A percentile compares a stretch with the other conserved stretches of the same genome.
Evolutionary conservation across 1,140 invertebrate species (phyloP).

Genomic region (Acromyrmex charruanus): DNA sequence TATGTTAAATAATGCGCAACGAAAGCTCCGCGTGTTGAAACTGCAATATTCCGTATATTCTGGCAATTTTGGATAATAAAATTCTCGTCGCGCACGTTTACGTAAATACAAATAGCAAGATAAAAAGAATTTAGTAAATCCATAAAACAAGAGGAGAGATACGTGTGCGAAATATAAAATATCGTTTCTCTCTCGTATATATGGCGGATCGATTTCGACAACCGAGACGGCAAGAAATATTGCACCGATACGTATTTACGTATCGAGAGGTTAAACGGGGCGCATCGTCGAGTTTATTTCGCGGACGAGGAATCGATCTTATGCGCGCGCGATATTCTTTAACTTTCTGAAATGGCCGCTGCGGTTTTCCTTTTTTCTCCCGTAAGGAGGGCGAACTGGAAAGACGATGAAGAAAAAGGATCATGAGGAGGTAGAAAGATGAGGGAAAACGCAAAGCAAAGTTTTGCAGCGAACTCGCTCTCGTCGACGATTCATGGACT

Average conservation of each 20-base stretch:
- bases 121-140: slow-evolving; percentile 41
- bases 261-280: slow-evolving; percentile 42
- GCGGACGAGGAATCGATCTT: slow-evolving; percentile 42
- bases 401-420: slow-evolving; percentile 1
- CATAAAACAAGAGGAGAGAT: slow-evolving; percentile 42
- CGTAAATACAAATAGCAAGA: slow-evolving; percentile 36
- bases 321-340: slow-evolving; percentile 18
- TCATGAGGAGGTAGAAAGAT: background rate
- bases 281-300: slow-evolving; percentile 45
- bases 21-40: slow-evolving; percentile 12
- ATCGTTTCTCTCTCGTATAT: slow-evolving; percentile 17
- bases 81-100: slow-evolving; percentile 49
- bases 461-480: slow-evolving; percentile 61
- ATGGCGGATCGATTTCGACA: slow-evolving; percentile 5
- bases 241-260: background rate
- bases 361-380: slow-evolving; percentile 21
- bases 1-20: slow-evolving; percentile 21
- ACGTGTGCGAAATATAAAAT: slow-evolving; percentile 52
- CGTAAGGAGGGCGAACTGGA: background rate
- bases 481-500: slow-evolving; percentile 77
- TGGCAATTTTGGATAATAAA: slow-evolving; percentile 32
- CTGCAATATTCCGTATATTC: slow-evolving; percentile 11
- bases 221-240: slow-evolving; percentile 16
- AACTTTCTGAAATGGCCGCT: slow-evolving; percentile 39
- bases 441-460: slow-evolving; percentile 38